A percentile compares a stretch with the other conserved stretches of the same genome.
phyloP scores from a whole-genome alignment of 2,113 vertebrate species.

The Scomber japonicus region DNA sequence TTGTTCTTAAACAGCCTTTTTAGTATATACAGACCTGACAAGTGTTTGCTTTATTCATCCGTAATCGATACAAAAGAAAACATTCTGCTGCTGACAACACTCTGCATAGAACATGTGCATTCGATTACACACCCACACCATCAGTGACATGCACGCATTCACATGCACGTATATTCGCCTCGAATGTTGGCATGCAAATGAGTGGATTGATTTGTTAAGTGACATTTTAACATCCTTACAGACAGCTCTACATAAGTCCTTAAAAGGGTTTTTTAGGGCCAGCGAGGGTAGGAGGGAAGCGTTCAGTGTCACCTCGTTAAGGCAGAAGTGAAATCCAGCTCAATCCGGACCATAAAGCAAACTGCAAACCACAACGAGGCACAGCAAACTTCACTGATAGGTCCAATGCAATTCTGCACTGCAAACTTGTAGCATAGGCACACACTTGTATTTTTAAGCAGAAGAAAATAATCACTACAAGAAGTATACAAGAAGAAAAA shows the following conservation, averaged over 20 bases:
- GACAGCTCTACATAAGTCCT: constrained; percentile 79
- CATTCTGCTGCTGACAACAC: constrained; percentile 57
- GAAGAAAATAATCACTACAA: constrained; percentile 15
- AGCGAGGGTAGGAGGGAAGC: constrained; percentile 75
- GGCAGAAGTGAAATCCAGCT: constrained; percentile 73
- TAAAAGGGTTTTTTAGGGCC: constrained; percentile 82
- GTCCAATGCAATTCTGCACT: constrained; percentile 1
- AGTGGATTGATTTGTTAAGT: constrained; percentile 84
- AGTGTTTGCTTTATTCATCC: constrained; percentile 76
- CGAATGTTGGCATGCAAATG: constrained; percentile 77
- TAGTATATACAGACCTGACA: constrained; percentile 67
- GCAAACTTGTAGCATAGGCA: constrained; percentile 29
- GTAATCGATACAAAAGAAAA: constrained; percentile 77
- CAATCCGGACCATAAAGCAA: constrained; percentile 75
- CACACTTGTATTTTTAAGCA: constrained; percentile 27
- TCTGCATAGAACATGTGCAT: constrained; percentile 60
- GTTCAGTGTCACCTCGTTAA: constrained; percentile 80
- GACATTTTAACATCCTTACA: constrained; percentile 81
- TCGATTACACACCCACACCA: constrained; percentile 53
- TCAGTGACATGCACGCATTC: not conserved
- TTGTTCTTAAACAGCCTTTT: constrained; percentile 53
- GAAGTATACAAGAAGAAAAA: constrained; percentile 27
- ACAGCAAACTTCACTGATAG: constrained; percentile 49
- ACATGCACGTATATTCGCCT: constrained; percentile 5
- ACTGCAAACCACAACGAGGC: constrained; percentile 68